Conservation (phyloP, 1,140 invertebrate genomes). For the Phymastichus coffea region DNA sequence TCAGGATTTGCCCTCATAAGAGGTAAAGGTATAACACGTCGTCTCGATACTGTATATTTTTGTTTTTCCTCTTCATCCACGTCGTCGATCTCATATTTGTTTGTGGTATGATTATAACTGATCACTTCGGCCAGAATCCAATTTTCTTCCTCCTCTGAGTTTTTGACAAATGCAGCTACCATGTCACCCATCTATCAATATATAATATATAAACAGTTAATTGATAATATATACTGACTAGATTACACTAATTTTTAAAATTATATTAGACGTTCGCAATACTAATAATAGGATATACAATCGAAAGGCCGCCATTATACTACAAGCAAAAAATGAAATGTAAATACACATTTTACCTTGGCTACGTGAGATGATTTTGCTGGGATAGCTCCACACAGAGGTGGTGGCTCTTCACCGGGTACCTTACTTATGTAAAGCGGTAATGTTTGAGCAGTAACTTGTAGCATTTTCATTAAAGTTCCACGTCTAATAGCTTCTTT, state of each 20-base stretch:
- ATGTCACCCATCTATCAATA: conserved; percentile 84
- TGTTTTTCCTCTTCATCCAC: conserved; percentile 93
- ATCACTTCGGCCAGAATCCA: no score
- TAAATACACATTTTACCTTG: conserved; percentile 58
- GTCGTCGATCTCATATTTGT: no score
- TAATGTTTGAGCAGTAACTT: conserved; percentile 84
- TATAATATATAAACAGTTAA: no score
- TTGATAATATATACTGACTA: not conserved
- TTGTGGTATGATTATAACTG: no score
- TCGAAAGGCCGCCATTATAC: not conserved
- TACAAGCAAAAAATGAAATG: no score
- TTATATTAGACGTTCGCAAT: not conserved
- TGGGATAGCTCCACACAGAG: conserved; percentile 87
- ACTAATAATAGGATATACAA: not conserved
- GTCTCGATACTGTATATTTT: conserved; percentile 74
- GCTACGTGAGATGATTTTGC: conserved; percentile 84
- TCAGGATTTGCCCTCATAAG: conserved; percentile 93
- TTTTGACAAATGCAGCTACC: conserved; percentile 92
- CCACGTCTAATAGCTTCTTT: conserved; percentile 88
- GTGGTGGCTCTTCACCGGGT: conserved; percentile 78
- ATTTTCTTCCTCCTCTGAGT: conserved; percentile 89
- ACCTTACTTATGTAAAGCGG: conserved; percentile 86
- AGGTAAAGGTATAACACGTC: conserved; percentile 86
- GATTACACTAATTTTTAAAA: not conserved
- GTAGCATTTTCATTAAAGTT: conserved; percentile 90